Evolutionary conservation across 2,888 invertebrate genomes (phyloP), one percentile per base, ranked within the genome.

Genomic region (Drosophila lutescens): DNA sequence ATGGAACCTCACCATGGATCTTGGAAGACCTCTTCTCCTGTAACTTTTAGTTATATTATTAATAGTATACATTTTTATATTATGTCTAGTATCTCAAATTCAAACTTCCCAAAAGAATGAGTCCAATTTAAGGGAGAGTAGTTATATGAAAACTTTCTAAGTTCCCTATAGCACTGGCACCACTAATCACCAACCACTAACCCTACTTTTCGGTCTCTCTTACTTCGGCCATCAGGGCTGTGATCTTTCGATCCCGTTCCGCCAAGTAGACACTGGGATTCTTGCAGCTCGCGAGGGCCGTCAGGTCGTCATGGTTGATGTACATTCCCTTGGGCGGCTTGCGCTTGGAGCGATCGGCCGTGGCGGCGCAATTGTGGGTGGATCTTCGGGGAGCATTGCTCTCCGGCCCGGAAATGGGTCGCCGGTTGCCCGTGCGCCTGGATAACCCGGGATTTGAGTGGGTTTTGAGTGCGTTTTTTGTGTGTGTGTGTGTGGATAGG

Each of bases 281-380:
- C 76, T 88, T 90, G 71, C 91, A 87, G 78, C 89, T 89, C 73
- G 98, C 98, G 94, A 99, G 95, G 86, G 97, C 95, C 84, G 97
- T 96, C 92, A 99, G 95, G 94, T 98, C 98, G 93, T 98, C 98
- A 93, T 98, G 97, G 94, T 98, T 98, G 93, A 99, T 97, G 94
- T 97, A 97, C 96, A 99, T 98, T 93, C 98, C 98, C 90, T 97
- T 96, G 74, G 98, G 98, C 89, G 98, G 97, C 92, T 97, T 97
- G 91, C 98, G 96, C 93, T 95, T 95, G 93, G 95, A 95, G 92
- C 92, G 91, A 76, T 93, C 91, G 55, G 90, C 90, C 12, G 81
- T 75, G 7, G 50, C 69, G 40, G 74, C 71, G 60, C 67, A 81
- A 80, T 89, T 91, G 65, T 90, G 91, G 73, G 91, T 89, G 76